Conservation (phyloP, 2,113 vertebrate genomes). For the Corythornis madagascariensis region DNA sequence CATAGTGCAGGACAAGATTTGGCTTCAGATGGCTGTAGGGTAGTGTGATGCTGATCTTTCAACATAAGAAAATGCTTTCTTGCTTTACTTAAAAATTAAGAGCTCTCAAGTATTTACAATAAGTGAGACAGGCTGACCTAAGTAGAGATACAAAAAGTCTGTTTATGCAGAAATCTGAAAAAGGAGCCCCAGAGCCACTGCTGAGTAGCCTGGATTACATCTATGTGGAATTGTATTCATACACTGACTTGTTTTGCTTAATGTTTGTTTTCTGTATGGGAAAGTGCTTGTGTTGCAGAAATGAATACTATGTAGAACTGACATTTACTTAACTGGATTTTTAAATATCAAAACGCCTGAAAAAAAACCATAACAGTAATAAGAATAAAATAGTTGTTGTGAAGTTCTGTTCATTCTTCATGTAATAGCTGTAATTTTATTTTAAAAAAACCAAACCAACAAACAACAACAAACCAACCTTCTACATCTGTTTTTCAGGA, state of each 20-base stretch:
- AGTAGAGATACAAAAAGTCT: not conserved
- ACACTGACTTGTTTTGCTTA: not conserved
- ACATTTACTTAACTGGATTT: not conserved
- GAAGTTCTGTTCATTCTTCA: not conserved
- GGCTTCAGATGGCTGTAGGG: not conserved
- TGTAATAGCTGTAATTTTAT: not conserved
- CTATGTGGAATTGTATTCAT: not conserved
- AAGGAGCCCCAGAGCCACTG: not conserved
- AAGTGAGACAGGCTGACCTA: not conserved
- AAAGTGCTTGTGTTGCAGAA: not conserved
- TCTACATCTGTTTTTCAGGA: conserved; percentile 76
- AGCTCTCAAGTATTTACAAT: not conserved
- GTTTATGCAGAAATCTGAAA: not conserved
- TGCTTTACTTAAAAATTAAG: not conserved
- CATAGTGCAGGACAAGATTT: not conserved
- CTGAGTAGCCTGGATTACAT: not conserved
- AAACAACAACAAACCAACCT: too few species aligned
- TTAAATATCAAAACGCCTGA: not conserved
- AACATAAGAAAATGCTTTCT: not conserved
- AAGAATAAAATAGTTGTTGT: not conserved
- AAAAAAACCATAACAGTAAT: not conserved
- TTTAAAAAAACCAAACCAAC: too few species aligned
- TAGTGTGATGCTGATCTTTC: not conserved
- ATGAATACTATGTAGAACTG: not conserved
- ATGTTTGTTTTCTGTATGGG: not conserved